phyloP scores from a whole-genome alignment of 2,797 vertebrate genomes.

The Megalops cyprinoides region DNA sequence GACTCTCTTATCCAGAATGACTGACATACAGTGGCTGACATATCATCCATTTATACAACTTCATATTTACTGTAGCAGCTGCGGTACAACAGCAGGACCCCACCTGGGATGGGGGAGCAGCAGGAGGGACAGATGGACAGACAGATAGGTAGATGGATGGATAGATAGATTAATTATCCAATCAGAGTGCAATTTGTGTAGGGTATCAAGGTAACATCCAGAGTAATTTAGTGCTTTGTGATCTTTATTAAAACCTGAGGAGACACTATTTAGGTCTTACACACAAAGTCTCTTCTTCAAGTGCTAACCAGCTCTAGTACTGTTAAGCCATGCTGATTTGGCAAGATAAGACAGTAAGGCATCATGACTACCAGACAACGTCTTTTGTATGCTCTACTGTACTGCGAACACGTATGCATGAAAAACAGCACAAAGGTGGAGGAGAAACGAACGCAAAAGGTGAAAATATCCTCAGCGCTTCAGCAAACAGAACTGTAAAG shows the following conservation, averaged over 20 bases:
- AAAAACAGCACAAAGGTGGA: background rate
- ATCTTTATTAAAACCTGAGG: too few relatives aligned
- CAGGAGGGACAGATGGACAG: too few relatives aligned
- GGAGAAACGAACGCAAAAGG: background rate
- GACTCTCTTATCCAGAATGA: too few relatives aligned
- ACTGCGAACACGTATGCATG: background rate
- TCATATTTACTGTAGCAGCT: too few relatives aligned
- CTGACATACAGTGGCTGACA: too few relatives aligned
- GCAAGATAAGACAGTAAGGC: background rate
- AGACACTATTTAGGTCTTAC: background rate
- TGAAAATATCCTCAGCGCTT: background rate
- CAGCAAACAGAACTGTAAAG: background rate
- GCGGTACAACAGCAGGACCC: too few relatives aligned
- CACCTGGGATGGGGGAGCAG: too few relatives aligned
- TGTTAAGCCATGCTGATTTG: background rate
- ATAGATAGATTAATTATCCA: background rate
- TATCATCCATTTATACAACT: too few relatives aligned
- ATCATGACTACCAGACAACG: background rate
- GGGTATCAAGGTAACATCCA: background rate
- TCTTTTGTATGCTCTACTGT: background rate
- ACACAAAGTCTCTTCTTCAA: background rate
- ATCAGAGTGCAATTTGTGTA: background rate
- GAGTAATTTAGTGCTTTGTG: too few relatives aligned
- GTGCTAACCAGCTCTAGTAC: background rate
- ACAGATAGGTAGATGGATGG: too few relatives aligned